Evolutionary conservation across 53 echinoderm and acorn worm genomes (phyloP), one percentile per base, ranked within the genome.

Genomic region (Hippasteria phrygiana): DNA sequence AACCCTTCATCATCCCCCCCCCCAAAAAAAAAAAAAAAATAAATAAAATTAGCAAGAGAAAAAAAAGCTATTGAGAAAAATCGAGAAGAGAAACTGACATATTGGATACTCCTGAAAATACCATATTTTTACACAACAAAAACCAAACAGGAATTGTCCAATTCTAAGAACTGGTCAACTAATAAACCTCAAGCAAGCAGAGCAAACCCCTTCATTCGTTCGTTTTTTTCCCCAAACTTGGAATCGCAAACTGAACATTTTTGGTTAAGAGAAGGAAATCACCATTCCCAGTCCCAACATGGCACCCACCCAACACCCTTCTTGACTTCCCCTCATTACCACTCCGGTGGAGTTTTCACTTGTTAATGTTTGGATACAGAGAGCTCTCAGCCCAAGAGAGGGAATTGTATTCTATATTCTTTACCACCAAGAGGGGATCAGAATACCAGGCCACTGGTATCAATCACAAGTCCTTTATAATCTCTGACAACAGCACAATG

Each of bases 401-500:
- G n/a, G n/a, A n/a, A n/a, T n/a, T 0, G 3, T 54, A 54, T 18
- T 54, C 3, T 54, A 54, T 16, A 18, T 20, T 16, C 54, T 4
- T 13, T 17, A 4, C 13, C 54, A 16, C 54, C 54, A 54, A 54
- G 20, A 13, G 18, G 54, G 13, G 3, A 13, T 54, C 14, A 54
- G 54, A 54, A 39, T 43, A 31, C 18, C 43, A 3, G 17, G 7
- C 35, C 46, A 17, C 51, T 51, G 72, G 72, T 85, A 85, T 85
- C 70, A 24, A 69, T 85, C 86, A 85, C 65, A 40, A 35, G 41
- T 66, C 24, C 32, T 27, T 2, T 13, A 53, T 40, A 65, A 41
- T n/a, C 67, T 51, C 40, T 80, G 80, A 62, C 80, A 80, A 80
- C 41, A 40, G 16, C 62, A 80, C 80, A 80, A 80, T 39, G 27